Evolutionary conservation across 2,797 vertebrate genomes (phyloP).

Genomic region (Aratinga solstitialis): DNA sequence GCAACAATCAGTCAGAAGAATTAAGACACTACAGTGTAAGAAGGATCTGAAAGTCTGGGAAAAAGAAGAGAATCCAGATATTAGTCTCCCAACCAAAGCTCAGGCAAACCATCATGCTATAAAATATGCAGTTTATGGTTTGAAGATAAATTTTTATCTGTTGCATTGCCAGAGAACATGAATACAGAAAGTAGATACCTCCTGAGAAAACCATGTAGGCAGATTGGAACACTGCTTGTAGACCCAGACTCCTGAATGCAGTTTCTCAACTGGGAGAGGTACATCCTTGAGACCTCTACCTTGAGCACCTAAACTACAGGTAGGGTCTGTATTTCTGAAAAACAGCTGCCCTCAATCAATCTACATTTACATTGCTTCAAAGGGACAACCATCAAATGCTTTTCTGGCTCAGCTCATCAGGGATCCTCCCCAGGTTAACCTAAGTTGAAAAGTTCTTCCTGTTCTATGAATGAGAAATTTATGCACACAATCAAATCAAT

Average conservation of each 20-base stretch:
- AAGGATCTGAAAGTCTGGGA: neutral
- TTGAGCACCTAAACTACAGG: neutral
- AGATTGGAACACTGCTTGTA: neutral
- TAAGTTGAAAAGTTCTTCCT: neutral
- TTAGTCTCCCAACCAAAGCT: neutral
- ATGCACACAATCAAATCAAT: neutral
- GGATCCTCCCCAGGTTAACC: neutral
- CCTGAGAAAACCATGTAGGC: neutral
- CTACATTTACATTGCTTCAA: neutral
- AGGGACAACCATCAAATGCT: neutral
- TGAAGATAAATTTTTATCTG: neutral
- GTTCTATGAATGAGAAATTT: neutral
- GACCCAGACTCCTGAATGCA: neutral
- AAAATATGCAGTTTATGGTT: neutral
- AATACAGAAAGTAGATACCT: neutral
- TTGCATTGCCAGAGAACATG: neutral
- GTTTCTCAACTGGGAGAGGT: neutral
- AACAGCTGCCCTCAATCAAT: neutral
- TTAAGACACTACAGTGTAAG: neutral
- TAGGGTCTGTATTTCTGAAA: neutral
- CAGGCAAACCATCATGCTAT: neutral
- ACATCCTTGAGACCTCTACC: neutral
- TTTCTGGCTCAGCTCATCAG: neutral
- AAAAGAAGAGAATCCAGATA: neutral
- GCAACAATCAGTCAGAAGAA: neutral